Evolutionary conservation across 1,140 invertebrate species (phyloP), one percentile per base, ranked within the genome.

Genomic region (Manduca sexta): DNA sequence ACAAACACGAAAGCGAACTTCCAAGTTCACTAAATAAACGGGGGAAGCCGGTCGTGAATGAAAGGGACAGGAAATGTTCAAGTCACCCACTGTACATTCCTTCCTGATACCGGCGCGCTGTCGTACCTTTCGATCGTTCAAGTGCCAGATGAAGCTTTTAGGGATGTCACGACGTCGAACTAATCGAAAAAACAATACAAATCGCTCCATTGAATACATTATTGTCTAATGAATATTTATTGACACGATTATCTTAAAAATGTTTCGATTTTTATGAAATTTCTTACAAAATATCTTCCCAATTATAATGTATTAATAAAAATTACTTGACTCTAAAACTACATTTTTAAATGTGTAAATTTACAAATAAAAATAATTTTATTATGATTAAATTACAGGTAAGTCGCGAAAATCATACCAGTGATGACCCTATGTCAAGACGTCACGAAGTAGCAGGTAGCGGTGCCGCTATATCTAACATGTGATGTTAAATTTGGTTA

Each of bases 1-100:
- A 83, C 75, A 80, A 74, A 80, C 77, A 83, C 81, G 64, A 70
- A 68, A 65, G 73, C 69, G 66, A 81, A 74, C 81, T 84, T 78
- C 78, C 81, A 84, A 84, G 79, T 84, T 84, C 79, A 84, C 81
- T 84, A 82, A 84, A 84, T 84, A 84, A 83, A 84, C 77, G 81
- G 52, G 68, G 56, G 53, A 80, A 55, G 74, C 79, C 77, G 78
- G 77, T 81, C 64, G 62, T 38, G 81, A 49, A 67, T 45, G 81
- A 84, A 60, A 63, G 68, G 69, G 77, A 83, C 69, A 69, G 81
- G 67, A 72, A 79, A 58, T 77, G 67, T 80, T 80, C 78, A 79
- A 82, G 81, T 84, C 75, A 82, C 81, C 78, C 78, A 77, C 74
- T 81, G 77, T 84, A 81, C 78, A 84, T 84, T 84, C 79, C 81